phyloP scores from a whole-genome alignment of 2,113 vertebrate species.

The Corythoichthys haematopterus region DNA sequence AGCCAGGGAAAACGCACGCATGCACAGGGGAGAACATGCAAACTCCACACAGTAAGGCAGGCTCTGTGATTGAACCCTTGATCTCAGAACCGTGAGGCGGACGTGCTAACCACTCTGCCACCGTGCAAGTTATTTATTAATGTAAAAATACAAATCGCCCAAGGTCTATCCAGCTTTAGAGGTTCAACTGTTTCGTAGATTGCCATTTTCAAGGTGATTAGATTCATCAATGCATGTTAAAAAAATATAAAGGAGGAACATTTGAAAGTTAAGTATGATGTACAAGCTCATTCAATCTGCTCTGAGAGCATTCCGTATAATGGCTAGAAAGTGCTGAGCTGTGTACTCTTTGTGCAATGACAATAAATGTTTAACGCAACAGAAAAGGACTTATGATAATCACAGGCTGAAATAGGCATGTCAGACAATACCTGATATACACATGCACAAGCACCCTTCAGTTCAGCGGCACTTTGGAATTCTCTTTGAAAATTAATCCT shows the following conservation, averaged over 20 bases:
- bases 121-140: no score
- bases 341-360: constrained; percentile 21
- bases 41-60: no score
- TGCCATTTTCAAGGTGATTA: constrained; percentile 13
- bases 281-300: constrained; percentile 10
- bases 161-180: neutral
- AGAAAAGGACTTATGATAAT: constrained; percentile 36
- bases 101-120: no score
- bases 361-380: constrained; percentile 19
- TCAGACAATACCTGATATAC: constrained; percentile 46
- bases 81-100: no score
- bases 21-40: no score
- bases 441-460: constrained; percentile 15
- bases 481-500: constrained; percentile 46
- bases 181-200: neutral
- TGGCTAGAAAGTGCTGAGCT: constrained; percentile 6
- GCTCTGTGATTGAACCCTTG: no score
- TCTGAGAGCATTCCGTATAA: constrained; percentile 11
- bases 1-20: no score
- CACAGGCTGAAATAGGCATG: constrained; percentile 25
- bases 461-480: constrained; percentile 51
- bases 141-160: neutral
- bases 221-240: neutral
- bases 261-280: constrained; percentile 30
- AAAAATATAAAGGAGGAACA: constrained; percentile 4